Percentiles rank a stretch among this genome's conserved stretches.
Evolutionary conservation across 1,140 invertebrate genomes (phyloP).

Genomic region (Liolophura sinensis): DNA sequence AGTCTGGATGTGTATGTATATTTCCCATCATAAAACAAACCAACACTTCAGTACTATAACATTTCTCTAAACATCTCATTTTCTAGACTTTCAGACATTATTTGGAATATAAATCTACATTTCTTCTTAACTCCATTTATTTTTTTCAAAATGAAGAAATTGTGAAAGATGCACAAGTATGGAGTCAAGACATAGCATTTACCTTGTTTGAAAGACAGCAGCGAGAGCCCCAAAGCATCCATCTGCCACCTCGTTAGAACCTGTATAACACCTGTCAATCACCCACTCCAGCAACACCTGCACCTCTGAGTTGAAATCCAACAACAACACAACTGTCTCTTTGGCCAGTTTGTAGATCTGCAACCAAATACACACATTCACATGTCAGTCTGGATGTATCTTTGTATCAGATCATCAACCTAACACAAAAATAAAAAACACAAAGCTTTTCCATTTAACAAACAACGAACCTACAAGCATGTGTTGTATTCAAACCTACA

Average conservation of each 20-base stretch:
- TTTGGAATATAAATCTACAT: slow-evolving; percentile 1
- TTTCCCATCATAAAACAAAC: too few species aligned
- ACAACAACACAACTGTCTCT: slow-evolving; percentile 88
- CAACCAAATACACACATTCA: slow-evolving; percentile 6
- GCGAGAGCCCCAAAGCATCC: slow-evolving; percentile 94
- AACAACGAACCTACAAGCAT: too few species aligned
- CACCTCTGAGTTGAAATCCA: slow-evolving; percentile 96
- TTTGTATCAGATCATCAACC: background rate
- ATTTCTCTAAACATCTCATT: background rate
- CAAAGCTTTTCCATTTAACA: too few species aligned
- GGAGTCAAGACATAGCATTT: slow-evolving; percentile 26
- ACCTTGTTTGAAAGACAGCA: slow-evolving; percentile 94
- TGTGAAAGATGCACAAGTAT: background rate
- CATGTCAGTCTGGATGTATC: background rate
- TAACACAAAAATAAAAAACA: slow-evolving; percentile 1
- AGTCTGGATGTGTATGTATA: too few species aligned
- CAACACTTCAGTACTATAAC: too few species aligned
- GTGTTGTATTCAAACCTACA: too few species aligned
- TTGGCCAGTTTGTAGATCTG: slow-evolving; percentile 88
- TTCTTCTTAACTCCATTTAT: slow-evolving; percentile 7
- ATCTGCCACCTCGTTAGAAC: slow-evolving; percentile 84
- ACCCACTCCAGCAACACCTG: slow-evolving; percentile 94
- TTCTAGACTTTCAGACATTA: background rate
- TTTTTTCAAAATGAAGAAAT: background rate
- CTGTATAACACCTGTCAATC: slow-evolving; percentile 96